A percentile compares a stretch with the other conserved stretches of the same genome.
Conservation (phyloP, 2,888 invertebrate genomes). For the Harmothoe impar region DNA sequence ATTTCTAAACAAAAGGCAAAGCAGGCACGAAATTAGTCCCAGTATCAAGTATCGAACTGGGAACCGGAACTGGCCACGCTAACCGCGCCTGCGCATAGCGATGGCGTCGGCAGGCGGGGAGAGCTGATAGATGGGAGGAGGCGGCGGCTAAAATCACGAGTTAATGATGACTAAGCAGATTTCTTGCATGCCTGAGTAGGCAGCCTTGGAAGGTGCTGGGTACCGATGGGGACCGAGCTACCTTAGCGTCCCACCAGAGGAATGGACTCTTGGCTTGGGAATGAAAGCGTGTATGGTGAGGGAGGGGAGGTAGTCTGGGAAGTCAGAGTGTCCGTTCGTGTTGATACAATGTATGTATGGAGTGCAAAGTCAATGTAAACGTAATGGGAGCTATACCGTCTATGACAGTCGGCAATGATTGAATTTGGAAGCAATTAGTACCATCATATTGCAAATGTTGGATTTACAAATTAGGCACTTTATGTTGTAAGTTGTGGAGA, state of each 20-base stretch:
- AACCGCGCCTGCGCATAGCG: constrained; percentile 33
- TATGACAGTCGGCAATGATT: too few relatives aligned
- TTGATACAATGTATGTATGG: too few relatives aligned
- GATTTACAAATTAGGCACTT: too few relatives aligned
- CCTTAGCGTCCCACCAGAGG: neutral
- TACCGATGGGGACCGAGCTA: neutral
- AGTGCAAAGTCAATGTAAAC: too few relatives aligned
- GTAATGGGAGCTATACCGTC: too few relatives aligned
- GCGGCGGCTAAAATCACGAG: constrained; percentile 29
- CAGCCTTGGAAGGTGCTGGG: neutral
- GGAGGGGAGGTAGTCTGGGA: too few relatives aligned
- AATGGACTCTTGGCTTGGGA: neutral
- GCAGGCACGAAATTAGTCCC: neutral
- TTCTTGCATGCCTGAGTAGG: constrained; percentile 26
- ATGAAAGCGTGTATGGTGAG: too few relatives aligned
- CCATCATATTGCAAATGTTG: too few relatives aligned
- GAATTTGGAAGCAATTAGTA: too few relatives aligned
- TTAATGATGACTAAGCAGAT: constrained; percentile 52
- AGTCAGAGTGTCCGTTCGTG: too few relatives aligned
- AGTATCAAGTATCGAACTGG: neutral
- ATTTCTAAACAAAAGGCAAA: neutral
- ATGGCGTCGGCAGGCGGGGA: neutral
- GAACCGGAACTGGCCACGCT: constrained; percentile 17
- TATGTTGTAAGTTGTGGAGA: too few relatives aligned
- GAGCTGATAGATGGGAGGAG: neutral